A percentile compares a stretch with the other conserved stretches of the same genome.
phyloP scores from a whole-genome alignment of 2,113 vertebrate species.

The Paratilapia polleni region DNA sequence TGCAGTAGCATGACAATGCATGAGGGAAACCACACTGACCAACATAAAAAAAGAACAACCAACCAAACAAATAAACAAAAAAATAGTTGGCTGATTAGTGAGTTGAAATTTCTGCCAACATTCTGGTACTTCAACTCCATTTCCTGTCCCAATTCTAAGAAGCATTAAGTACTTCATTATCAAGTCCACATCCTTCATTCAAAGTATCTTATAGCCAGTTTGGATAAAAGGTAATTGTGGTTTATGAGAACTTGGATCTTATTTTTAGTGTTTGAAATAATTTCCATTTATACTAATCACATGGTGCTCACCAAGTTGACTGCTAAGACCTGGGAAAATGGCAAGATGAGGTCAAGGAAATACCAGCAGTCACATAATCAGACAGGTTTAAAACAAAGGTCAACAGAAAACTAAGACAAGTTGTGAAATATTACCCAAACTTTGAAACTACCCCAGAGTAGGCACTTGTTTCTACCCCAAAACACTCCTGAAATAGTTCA shows the following conservation, averaged over 20 bases:
- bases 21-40: background rate
- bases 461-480: background rate
- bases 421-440: background rate
- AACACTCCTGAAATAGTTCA: background rate
- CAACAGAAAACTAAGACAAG: background rate
- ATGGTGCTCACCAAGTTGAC: background rate
- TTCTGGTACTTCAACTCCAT: background rate
- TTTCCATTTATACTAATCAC: background rate
- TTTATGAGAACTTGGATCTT: background rate
- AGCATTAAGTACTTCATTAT: background rate
- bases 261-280: background rate
- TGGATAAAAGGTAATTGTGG: background rate
- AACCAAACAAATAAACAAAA: background rate
- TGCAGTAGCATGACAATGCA: background rate
- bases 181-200: background rate
- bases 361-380: background rate
- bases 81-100: too few species aligned
- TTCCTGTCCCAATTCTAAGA: background rate
- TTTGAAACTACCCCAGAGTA: background rate
- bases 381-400: background rate
- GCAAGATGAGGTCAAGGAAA: background rate
- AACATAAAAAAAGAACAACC: background rate
- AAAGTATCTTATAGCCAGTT: background rate
- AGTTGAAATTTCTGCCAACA: background rate
- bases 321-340: background rate